These are phyloP conservation scores for Oligia latruncula DNA, from an alignment of 2,888 invertebrate species.

Conservation along the genomic window DNA sequence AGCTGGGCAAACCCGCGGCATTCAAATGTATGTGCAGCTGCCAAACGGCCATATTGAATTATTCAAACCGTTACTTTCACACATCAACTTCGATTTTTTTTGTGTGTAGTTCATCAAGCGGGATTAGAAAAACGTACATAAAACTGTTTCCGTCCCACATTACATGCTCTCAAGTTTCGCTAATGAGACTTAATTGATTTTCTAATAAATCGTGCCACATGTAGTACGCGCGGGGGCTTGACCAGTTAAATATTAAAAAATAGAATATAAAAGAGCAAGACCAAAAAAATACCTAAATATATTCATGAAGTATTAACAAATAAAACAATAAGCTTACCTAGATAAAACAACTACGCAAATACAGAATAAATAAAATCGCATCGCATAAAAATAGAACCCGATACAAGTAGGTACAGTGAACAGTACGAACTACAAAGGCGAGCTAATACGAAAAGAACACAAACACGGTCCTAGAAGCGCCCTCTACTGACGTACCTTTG, in stretches of 20 bases:
- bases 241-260: background rate
- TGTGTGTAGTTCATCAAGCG: background rate
- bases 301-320: background rate
- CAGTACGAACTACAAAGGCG: slow-evolving; percentile 51
- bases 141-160: background rate
- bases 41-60: slow-evolving; percentile 40
- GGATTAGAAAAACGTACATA: slow-evolving; percentile 10
- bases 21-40: slow-evolving; percentile 37
- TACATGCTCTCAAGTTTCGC: no score
- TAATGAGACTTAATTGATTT: no score
- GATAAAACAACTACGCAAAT: background rate
- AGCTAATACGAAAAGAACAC: slow-evolving; percentile 47
- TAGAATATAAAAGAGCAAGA: background rate
- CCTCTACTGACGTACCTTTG: slow-evolving; percentile 87
- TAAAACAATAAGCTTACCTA: background rate
- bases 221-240: no score
- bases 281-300: background rate
- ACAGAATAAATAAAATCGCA: slow-evolving; percentile 29
- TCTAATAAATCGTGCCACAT: no score
- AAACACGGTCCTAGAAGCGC: slow-evolving; percentile 69
- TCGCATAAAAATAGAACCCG: slow-evolving; percentile 28
- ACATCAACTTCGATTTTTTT: slow-evolving; percentile 15
- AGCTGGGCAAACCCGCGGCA: slow-evolving; percentile 26
- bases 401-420: slow-evolving; percentile 20
- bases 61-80: slow-evolving; percentile 31